Conservation (phyloP, 2,888 invertebrate genomes). For the Catotricha subobsoleta region DNA sequence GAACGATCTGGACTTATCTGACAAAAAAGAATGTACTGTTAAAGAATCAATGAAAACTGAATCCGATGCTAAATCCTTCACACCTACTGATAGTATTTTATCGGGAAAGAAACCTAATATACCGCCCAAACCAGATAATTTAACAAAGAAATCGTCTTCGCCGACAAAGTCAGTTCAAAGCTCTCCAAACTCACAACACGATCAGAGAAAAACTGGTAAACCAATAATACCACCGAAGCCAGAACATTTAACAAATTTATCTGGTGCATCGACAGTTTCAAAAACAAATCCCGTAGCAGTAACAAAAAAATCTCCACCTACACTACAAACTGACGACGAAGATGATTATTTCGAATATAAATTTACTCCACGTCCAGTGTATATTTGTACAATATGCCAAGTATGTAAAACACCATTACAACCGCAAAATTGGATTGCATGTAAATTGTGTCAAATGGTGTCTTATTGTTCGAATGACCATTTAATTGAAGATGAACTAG, state of each 20-base stretch:
- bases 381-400: slow-evolving; percentile 39
- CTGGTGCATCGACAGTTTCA: neutral
- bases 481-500: slow-evolving; percentile 36
- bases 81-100: too few species aligned
- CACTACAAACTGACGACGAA: slow-evolving; percentile 25
- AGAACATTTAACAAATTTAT: neutral
- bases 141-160: neutral
- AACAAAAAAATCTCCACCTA: neutral
- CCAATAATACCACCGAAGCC: slow-evolving; percentile 8
- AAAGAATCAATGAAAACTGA: too few species aligned
- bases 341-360: slow-evolving; percentile 43
- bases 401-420: slow-evolving; percentile 31
- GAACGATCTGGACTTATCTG: too few species aligned
- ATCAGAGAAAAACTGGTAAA: neutral
- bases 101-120: too few species aligned
- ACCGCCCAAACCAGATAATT: too few species aligned
- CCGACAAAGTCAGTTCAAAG: too few species aligned
- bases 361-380: slow-evolving; percentile 45
- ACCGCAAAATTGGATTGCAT: slow-evolving; percentile 17
- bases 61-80: too few species aligned
- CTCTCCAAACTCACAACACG: too few species aligned
- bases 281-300: slow-evolving; percentile 2
- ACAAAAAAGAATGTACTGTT: too few species aligned
- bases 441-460: slow-evolving; percentile 38
- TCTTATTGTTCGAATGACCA: slow-evolving; percentile 46